These are phyloP conservation scores for Sphaerophoria rueppellii DNA, from an alignment of 2,888 invertebrate species.

Conservation along the genomic window DNA sequence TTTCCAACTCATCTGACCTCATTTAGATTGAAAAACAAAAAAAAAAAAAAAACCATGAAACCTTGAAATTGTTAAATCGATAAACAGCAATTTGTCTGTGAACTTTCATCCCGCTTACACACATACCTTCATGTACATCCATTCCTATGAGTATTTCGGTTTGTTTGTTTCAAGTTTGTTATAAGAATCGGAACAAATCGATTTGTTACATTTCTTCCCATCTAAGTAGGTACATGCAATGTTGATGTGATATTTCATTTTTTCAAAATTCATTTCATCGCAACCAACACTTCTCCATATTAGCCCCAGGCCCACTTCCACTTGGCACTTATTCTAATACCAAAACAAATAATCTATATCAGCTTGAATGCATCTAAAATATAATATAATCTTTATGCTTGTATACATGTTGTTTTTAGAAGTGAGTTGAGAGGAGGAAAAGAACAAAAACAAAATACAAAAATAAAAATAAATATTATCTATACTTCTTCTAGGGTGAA, in stretches of 20 bases:
- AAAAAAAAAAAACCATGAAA: slow-evolving; percentile 14
- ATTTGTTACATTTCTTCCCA: slow-evolving; percentile 16
- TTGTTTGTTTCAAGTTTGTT: background rate
- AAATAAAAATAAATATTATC: slow-evolving; percentile 31
- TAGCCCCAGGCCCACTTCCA: background rate
- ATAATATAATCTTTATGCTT: background rate
- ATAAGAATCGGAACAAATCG: slow-evolving; percentile 13
- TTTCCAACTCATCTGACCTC: slow-evolving; percentile 8
- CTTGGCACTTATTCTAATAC: background rate
- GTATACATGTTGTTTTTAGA: slow-evolving; percentile 22
- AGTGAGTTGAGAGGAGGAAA: slow-evolving; percentile 34
- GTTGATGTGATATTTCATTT: background rate
- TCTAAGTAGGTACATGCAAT: background rate
- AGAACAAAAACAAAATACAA: slow-evolving; percentile 20
- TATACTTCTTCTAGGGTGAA: slow-evolving; percentile 65
- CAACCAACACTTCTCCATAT: slow-evolving; percentile 1
- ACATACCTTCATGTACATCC: background rate
- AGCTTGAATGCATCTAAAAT: slow-evolving; percentile 60
- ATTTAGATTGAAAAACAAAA: slow-evolving; percentile 37
- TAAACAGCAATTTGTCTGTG: slow-evolving; percentile 43
- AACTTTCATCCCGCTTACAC: slow-evolving; percentile 23
- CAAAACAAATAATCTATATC: slow-evolving; percentile 55
- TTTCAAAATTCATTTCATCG: background rate
- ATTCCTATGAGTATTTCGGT: background rate
- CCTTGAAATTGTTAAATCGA: slow-evolving; percentile 69